These are phyloP conservation scores for Apostichopus parvimensis DNA, from an alignment of 35 echinoderm and acorn worm species.

Conservation along the genomic window DNA sequence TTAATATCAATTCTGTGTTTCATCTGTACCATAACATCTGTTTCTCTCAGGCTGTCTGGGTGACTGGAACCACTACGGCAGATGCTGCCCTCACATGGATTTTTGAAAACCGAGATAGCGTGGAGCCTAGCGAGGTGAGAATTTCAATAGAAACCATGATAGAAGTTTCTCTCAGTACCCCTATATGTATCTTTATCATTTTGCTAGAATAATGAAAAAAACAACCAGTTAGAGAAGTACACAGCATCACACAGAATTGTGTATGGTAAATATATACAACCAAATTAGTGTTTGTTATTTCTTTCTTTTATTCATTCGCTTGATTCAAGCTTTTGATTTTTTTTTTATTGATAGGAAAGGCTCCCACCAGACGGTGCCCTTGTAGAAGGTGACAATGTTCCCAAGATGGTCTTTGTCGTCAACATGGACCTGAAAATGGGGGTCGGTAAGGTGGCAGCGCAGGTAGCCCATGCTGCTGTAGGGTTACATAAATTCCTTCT, in stretches of 20 bases:
- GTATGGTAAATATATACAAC: too few species aligned
- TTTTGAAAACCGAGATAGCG: conserved; percentile 37
- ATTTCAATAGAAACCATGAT: background rate
- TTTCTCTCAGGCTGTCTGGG: conserved; percentile 28
- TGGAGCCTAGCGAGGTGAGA: conserved; percentile 16
- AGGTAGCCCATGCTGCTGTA: conserved; percentile 42
- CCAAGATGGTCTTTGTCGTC: conserved; percentile 40
- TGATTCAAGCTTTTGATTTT: too few species aligned
- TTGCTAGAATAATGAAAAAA: too few species aligned
- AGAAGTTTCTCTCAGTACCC: too few species aligned
- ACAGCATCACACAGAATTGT: too few species aligned
- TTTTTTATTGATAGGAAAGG: background rate
- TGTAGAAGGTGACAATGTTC: conserved; percentile 3
- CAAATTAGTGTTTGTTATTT: too few species aligned
- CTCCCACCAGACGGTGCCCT: background rate
- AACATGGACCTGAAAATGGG: conserved; percentile 43
- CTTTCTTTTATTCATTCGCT: too few species aligned
- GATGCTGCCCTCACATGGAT: conserved; percentile 39
- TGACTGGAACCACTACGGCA: conserved; percentile 11
- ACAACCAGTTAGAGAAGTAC: too few species aligned
- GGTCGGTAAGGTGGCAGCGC: conserved; percentile 14
- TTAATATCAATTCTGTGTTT: background rate
- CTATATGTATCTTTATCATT: too few species aligned
- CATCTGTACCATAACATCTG: background rate
- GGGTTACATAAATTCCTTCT: conserved; percentile 28